Evolutionary conservation across 2,888 invertebrate genomes (phyloP), one percentile per base, ranked within the genome.

Genomic region (Chirona hameri): DNA sequence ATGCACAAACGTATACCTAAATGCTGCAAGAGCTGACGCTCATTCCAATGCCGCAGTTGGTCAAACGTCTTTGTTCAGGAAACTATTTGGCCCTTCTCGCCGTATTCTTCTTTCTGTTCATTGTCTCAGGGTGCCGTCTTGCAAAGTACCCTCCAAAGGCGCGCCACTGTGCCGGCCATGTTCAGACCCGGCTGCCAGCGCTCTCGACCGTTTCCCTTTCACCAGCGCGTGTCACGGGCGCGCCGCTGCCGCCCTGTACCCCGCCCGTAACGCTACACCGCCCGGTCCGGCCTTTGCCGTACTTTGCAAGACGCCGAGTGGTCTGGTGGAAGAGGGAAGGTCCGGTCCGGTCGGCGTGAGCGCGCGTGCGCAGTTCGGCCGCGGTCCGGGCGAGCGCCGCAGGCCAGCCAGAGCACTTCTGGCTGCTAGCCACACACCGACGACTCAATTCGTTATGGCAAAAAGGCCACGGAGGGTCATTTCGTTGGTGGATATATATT

Each of bases 81-180:
- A 60, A 60, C 60, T 60, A 60, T 60, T 60, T 60, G 60, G 60
- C 60, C 60, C 24, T 60, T 60, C 60, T 60, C 24, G 60, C 60
- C 60, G 60, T 24, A 24, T 69, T 29, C 27, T 10, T 4, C 69
- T 27, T 60, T 69, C 69, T 69, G 69, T 69, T 69, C 69, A 69
- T 69, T 29, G 29, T 69, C 69, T 69, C 69, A 29, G 12, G 29
- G 24, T n/a, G 10, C 27, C 29, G 69, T 69, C 69, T 69, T 69
- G 69, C 69, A 69, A 69, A 69, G 69, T 29, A 27, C 69, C 29
- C 69, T 9, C 24, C 27, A 27, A 69, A 10, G 69, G 69, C 29
- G 24, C 24, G n/a, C n/a, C 18, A 29, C 29, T 27, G 2, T 27
- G 10, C 29, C 7, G 27, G 21, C 60, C 24, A 21, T 18, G 55